phyloP scores from a whole-genome alignment of 2,113 vertebrate species.

The Galemys pyrenaicus region DNA sequence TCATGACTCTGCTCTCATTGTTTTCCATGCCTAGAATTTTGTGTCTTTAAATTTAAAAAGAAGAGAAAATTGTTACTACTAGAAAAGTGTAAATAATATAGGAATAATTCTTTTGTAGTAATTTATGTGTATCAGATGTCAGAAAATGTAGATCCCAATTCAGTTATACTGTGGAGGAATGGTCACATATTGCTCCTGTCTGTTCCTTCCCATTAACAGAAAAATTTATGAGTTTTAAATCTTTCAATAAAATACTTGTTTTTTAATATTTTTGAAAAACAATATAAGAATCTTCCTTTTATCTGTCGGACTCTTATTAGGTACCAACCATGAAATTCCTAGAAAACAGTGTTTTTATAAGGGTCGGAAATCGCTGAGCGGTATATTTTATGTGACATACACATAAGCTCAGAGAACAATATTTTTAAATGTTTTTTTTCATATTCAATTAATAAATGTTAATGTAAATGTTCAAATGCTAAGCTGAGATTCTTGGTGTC shows the following conservation, averaged over 20 bases:
- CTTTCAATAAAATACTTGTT: not conserved
- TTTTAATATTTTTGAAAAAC: not conserved
- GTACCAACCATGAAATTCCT: conserved; percentile 1
- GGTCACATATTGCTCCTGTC: not conserved
- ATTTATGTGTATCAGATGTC: not conserved
- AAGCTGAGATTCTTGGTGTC: not conserved
- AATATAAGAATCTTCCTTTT: not conserved
- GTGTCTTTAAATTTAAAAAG: not conserved
- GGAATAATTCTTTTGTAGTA: not conserved
- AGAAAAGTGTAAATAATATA: not conserved
- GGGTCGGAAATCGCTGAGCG: not conserved
- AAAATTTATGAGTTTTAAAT: not conserved
- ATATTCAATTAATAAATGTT: conserved; percentile 52
- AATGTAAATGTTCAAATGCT: conserved; percentile 50
- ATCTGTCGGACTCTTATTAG: not conserved
- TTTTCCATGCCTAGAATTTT: not conserved
- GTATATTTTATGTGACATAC: not conserved
- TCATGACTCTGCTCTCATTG: not conserved
- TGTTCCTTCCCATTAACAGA: not conserved
- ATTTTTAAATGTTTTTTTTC: conserved; percentile 18
- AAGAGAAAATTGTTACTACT: not conserved
- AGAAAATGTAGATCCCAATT: not conserved
- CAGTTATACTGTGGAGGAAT: not conserved
- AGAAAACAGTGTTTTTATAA: not conserved
- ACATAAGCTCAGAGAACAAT: not conserved